Evolutionary conservation across 2,888 invertebrate genomes (phyloP), one percentile per base, ranked within the genome.

Genomic region (Platerodrilus igneus): DNA sequence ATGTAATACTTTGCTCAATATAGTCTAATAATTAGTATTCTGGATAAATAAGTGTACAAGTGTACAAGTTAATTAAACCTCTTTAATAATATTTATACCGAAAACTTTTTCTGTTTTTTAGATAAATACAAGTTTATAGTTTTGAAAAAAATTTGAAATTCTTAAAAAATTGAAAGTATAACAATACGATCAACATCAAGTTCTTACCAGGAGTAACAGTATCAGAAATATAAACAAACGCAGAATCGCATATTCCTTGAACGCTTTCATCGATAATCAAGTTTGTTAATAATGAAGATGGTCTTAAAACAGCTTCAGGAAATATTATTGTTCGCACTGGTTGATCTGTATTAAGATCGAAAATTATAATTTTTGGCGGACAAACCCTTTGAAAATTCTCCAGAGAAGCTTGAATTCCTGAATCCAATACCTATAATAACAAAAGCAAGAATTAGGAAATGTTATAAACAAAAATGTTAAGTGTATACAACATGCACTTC

Each of bases 191-290:
- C n/a, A n/a, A n/a, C n/a, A n/a, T n/a, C n/a, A n/a, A n/a, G 9
- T 16, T 11, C 17, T 57, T 64, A 83, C 86, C 86, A 56, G 87
- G 85, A 41, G 85, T 84, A 16, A 86, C 83, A 1, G 88, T 88
- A 61, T 90, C 89, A 15, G 79, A 78, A 53, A 89, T 85, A 66
- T 90, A 90, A 0, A 82, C 78, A 58, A 83, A 84, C 8, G 85
- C 79, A 52, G 84, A 77, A 58, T 89, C 88, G 56, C 89, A 90
- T 19, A 72, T 72, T 2, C 76, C 74, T 19, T 75, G 72, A 11
- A 76, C 72, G 1, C 79, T 73, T 58, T 88, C 86, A 56, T 89
- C 89, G 43, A 90, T 74, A 9, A 86, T 75, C 42, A 90, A 60
- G 68, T 89, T 90, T 10, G 89, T 88, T 41, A 86, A 75, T 11